Evolutionary conservation across 2,888 invertebrate genomes (phyloP).

Genomic region (Nephrotoma guestfalica): DNA sequence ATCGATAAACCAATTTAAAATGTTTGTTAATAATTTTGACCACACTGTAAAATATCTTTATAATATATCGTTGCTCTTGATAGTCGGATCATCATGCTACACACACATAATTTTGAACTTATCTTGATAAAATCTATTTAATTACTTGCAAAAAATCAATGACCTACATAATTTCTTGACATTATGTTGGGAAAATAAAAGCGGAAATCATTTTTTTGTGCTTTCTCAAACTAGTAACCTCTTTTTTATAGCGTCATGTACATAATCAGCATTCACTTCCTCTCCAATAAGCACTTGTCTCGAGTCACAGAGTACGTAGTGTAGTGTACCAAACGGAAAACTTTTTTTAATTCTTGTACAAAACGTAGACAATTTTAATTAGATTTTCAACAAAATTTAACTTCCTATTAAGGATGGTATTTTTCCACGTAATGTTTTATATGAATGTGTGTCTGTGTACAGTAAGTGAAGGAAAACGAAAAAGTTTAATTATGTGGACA

Average conservation of each 20-base stretch:
- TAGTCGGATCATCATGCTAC: no score
- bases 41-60: no score
- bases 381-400: not conserved
- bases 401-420: not conserved
- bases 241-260: not conserved
- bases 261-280: not conserved
- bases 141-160: no score
- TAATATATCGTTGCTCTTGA: no score
- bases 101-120: no score
- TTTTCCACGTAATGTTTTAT: not conserved
- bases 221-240: no score
- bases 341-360: not conserved
- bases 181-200: no score
- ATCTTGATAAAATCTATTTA: no score
- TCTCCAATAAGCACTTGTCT: not conserved
- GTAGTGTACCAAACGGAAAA: not conserved
- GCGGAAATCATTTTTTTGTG: no score
- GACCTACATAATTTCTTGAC: no score
- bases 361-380: not conserved
- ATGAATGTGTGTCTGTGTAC: not conserved
- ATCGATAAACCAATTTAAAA: no score
- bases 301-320: not conserved
- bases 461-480: not conserved
- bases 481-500: not conserved
- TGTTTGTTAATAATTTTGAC: no score